Evolutionary conservation across 2,888 invertebrate species (phyloP).

Genomic region (Bedellia somnulentella): DNA sequence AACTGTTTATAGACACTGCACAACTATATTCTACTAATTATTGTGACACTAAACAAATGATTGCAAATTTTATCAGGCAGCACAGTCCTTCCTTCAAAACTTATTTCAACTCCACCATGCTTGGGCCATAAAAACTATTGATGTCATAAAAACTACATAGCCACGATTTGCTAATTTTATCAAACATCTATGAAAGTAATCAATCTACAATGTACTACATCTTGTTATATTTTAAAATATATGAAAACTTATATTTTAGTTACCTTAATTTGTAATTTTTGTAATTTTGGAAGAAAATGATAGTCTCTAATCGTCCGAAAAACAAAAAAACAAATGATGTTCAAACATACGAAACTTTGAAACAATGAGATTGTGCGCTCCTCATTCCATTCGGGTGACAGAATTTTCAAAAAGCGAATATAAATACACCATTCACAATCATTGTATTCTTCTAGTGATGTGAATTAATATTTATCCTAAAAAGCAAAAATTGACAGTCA

Average conservation of each 20-base stretch:
- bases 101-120: too few species aligned
- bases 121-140: too few species aligned
- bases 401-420: conserved; percentile 56
- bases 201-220: too few species aligned
- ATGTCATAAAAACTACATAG: too few species aligned
- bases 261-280: conserved; percentile 60
- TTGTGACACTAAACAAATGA: too few species aligned
- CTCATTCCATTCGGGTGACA: conserved; percentile 57
- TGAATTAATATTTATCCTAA: not conserved
- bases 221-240: too few species aligned
- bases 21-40: conserved; percentile 21
- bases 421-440: too few species aligned
- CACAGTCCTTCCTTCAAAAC: too few species aligned
- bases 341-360: conserved; percentile 59
- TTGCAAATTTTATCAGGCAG: conserved; percentile 14
- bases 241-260: conserved; percentile 19
- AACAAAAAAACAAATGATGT: conserved; percentile 62
- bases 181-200: too few species aligned
- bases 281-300: conserved; percentile 60
- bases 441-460: conserved; percentile 49
- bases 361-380: conserved; percentile 58
- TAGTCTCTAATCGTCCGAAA: conserved; percentile 58
- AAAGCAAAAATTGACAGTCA: conserved; percentile 33
- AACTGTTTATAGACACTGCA: conserved; percentile 39
- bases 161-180: too few species aligned